Percentiles rank a stretch among this genome's conserved stretches.
These are phyloP conservation scores for Eugnorisma glareosa DNA, from an alignment of 2,888 invertebrate species.

Conservation along the genomic window DNA sequence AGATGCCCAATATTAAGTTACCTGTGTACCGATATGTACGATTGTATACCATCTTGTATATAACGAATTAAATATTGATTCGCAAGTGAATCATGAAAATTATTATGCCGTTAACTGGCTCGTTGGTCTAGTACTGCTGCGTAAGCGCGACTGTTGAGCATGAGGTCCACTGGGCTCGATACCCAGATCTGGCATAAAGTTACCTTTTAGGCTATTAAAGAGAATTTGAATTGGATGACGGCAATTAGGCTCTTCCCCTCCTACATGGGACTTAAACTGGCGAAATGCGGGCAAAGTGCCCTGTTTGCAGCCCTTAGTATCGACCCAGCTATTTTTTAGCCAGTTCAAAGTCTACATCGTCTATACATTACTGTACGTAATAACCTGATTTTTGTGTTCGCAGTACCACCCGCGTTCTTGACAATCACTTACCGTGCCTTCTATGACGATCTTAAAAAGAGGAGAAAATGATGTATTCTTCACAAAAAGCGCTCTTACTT, in stretches of 20 bases:
- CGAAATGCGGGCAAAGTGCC: too few relatives aligned
- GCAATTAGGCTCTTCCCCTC: too few relatives aligned
- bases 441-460: neutral
- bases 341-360: neutral
- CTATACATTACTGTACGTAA: neutral
- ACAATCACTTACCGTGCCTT: constrained; percentile 17
- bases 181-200: neutral
- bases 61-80: constrained; percentile 10
- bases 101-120: neutral
- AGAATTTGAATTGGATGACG: too few relatives aligned
- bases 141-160: neutral
- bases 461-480: neutral
- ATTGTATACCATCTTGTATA: constrained; percentile 1
- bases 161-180: neutral
- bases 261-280: too few relatives aligned
- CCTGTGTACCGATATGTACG: neutral
- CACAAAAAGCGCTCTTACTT: constrained; percentile 12
- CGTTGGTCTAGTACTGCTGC: neutral
- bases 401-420: neutral
- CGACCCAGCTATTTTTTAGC: neutral
- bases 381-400: neutral
- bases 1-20: constrained; percentile 28
- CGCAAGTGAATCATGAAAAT: neutral
- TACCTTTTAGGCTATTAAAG: too few relatives aligned
- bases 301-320: neutral